A percentile compares a stretch with the other conserved stretches of the same genome.
Conservation (phyloP, 2,113 vertebrate genomes). For the Equus przewalskii region DNA sequence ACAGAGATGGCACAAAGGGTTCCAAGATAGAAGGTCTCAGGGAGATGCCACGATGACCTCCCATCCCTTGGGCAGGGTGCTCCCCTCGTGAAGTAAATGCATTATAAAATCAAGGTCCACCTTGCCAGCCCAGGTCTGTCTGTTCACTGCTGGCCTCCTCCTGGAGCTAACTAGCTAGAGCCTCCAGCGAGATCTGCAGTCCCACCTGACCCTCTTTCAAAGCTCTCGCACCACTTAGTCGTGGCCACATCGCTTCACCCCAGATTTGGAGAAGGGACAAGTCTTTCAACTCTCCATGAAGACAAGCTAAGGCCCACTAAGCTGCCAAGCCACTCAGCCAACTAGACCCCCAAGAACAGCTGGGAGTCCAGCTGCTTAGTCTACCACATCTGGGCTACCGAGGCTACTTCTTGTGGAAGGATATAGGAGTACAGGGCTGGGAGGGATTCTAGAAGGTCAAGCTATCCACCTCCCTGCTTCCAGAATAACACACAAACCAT, state of each 20-base stretch:
- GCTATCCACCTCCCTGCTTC: neutral
- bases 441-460: neutral
- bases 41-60: neutral
- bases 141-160: neutral
- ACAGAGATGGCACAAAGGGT: neutral
- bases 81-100: neutral
- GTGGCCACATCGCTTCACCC: neutral
- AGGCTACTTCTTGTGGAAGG: neutral
- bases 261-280: neutral
- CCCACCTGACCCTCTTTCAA: neutral
- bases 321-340: neutral
- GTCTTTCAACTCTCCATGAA: neutral
- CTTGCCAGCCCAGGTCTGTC: neutral
- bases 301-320: neutral
- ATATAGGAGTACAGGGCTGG: rapidly evolving
- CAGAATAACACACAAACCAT: neutral
- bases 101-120: neutral
- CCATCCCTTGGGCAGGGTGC: neutral
- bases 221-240: neutral
- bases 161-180: neutral
- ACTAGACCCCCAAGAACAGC: neutral
- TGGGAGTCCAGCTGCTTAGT: too few relatives aligned
- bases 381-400: neutral
- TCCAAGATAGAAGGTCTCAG: neutral
- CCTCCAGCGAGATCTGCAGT: neutral